These are phyloP conservation scores for Amphipoea oculea DNA, from an alignment of 2,888 invertebrate species.

Conservation along the genomic window DNA sequence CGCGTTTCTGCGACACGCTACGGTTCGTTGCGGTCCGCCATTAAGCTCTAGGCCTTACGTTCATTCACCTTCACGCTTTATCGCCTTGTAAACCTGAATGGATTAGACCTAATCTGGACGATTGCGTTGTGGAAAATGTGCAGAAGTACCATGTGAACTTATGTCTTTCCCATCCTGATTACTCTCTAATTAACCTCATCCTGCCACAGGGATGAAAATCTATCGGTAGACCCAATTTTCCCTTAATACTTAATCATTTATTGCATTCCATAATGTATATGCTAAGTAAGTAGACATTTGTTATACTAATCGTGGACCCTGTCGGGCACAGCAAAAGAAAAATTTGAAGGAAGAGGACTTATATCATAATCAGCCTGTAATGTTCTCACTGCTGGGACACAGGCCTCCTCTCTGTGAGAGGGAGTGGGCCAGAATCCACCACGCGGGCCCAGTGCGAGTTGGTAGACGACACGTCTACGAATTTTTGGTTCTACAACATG, in stretches of 20 bases:
- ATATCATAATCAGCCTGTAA: not conserved
- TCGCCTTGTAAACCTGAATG: slow-evolving; percentile 71
- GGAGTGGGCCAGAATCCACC: no score
- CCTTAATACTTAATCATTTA: not conserved
- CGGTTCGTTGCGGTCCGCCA: slow-evolving; percentile 42
- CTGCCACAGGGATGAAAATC: not conserved
- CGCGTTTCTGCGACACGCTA: slow-evolving; percentile 62
- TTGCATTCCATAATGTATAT: no score
- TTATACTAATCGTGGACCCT: no score
- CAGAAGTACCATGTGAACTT: slow-evolving; percentile 24
- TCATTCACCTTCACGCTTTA: slow-evolving; percentile 69
- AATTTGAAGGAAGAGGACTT: no score
- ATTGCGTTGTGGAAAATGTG: slow-evolving; percentile 36
- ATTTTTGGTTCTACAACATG: not conserved
- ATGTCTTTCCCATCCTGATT: not conserved
- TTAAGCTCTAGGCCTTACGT: slow-evolving; percentile 59
- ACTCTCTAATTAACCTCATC: not conserved
- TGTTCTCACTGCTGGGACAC: not conserved
- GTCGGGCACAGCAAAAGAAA: no score
- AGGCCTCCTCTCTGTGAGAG: not conserved
- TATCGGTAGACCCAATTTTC: not conserved
- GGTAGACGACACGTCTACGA: not conserved
- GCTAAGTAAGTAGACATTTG: no score
- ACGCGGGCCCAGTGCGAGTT: no score
- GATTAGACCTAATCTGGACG: slow-evolving; percentile 70